phyloP scores from a whole-genome alignment of 92 coral and sea anemone species.

The Heteractis magnifica region DNA sequence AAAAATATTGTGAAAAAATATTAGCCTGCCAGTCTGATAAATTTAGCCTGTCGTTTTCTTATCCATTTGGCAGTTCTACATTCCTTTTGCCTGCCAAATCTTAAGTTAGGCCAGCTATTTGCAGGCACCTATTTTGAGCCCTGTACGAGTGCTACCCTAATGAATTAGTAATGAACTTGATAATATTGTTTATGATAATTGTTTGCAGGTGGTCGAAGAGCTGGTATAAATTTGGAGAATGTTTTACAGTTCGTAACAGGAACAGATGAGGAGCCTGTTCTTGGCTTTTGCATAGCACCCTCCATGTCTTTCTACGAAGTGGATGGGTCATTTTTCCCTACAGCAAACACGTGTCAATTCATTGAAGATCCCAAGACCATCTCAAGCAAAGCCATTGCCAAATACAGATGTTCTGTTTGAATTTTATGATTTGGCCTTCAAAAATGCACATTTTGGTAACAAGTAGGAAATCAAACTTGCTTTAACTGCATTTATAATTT shows the following conservation, averaged over 20 bases:
- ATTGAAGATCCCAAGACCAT: conserved; percentile 42
- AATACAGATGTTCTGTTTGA: conserved; percentile 47
- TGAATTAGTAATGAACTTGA: too few species aligned
- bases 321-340: conserved; percentile 47
- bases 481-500: too few species aligned
- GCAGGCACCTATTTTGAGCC: too few species aligned
- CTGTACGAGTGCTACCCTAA: too few species aligned
- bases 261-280: conserved; percentile 69
- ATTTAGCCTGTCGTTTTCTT: too few species aligned
- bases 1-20: too few species aligned
- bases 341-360: conserved; percentile 61
- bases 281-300: conserved; percentile 63
- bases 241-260: conserved; percentile 62
- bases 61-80: too few species aligned
- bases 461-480: conserved; percentile 15
- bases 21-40: too few species aligned
- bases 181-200: not conserved
- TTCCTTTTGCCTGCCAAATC: too few species aligned
- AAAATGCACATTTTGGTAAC: conserved; percentile 55
- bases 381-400: conserved; percentile 46
- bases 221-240: conserved; percentile 42
- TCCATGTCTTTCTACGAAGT: conserved; percentile 45
- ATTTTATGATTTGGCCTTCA: conserved; percentile 56
- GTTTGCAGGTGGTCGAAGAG: conserved; percentile 68
- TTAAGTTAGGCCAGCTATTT: too few species aligned